Conservation (phyloP, 2,113 vertebrate genomes). For the Grammomys surdaster region DNA sequence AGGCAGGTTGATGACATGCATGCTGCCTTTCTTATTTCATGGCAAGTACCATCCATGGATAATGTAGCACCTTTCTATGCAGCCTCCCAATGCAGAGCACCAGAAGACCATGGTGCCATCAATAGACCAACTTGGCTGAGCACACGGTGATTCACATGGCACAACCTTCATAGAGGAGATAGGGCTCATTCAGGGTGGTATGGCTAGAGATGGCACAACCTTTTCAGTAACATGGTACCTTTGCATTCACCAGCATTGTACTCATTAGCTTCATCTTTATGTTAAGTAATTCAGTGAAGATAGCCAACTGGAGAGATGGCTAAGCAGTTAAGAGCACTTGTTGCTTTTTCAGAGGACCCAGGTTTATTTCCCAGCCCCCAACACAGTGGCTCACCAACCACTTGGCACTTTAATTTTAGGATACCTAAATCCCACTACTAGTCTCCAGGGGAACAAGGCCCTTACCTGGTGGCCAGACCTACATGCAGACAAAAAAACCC, state of each 20-base stretch:
- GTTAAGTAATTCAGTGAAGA: neutral
- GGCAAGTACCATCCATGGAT: neutral
- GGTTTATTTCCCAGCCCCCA: neutral
- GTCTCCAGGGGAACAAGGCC: neutral
- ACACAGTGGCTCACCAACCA: neutral
- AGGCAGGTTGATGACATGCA: neutral
- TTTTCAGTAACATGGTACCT: neutral
- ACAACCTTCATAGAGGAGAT: neutral
- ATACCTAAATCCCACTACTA: neutral
- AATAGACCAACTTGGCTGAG: neutral
- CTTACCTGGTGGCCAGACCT: neutral
- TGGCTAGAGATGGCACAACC: neutral
- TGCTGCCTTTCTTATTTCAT: neutral
- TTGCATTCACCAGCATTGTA: neutral
- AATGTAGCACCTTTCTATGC: neutral
- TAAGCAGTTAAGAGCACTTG: neutral
- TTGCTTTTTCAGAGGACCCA: neutral
- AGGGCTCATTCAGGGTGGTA: too few relatives aligned
- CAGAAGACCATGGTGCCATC: neutral
- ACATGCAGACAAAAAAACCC: neutral
- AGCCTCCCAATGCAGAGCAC: too few relatives aligned
- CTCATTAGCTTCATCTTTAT: neutral
- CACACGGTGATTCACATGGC: neutral
- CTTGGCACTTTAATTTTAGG: neutral
- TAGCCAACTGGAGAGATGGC: neutral